Evolutionary conservation across 1,140 invertebrate species (phyloP).

Genomic region (Linepithema humile): DNA sequence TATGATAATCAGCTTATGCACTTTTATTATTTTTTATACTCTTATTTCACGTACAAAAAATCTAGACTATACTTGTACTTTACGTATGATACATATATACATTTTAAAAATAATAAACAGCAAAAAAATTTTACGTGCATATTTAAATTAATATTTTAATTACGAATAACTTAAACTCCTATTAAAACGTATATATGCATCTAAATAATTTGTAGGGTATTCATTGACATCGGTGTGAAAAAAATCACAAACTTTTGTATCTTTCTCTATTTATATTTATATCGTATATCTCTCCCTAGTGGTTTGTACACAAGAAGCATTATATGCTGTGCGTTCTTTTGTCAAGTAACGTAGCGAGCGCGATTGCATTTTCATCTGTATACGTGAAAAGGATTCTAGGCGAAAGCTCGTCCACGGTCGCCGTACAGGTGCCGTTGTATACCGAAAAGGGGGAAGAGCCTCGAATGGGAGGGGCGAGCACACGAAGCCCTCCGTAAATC

Average conservation of each 20-base stretch:
- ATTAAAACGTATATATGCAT: neutral
- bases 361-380: conserved; percentile 24
- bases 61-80: too few species aligned
- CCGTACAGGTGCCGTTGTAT: conserved; percentile 58
- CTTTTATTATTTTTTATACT: neutral
- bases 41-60: neutral
- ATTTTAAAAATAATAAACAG: neutral
- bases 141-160: conserved; percentile 12
- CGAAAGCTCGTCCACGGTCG: conserved; percentile 6
- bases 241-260: neutral
- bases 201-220: neutral
- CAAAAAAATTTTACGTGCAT: neutral
- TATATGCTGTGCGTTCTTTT: conserved; percentile 1
- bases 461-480: conserved; percentile 28
- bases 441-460: conserved; percentile 20
- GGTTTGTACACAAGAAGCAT: conserved; percentile 11
- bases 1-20: neutral
- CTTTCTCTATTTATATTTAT: conserved; percentile 21
- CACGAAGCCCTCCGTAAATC: conserved; percentile 75
- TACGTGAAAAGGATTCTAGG: conserved; percentile 31
- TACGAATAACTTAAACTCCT: neutral
- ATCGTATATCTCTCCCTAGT: neutral
- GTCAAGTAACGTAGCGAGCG: conserved; percentile 8
- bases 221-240: neutral
- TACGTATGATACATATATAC: too few species aligned